phyloP scores from a whole-genome alignment of 2,888 invertebrate species.

The Clusia tigrina region DNA sequence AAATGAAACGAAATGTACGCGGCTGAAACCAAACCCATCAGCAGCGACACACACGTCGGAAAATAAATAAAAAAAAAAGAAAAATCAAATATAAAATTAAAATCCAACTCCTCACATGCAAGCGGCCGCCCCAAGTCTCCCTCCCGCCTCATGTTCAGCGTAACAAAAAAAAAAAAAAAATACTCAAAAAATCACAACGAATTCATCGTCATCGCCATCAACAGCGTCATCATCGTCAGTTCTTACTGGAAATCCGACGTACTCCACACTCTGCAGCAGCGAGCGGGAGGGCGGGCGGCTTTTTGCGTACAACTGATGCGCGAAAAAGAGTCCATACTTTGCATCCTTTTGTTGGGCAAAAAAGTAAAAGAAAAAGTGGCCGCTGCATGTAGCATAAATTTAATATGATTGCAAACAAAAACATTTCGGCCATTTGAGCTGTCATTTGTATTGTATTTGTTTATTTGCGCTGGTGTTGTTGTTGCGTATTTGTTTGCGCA shows the following conservation, averaged over 20 bases:
- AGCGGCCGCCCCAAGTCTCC: neutral
- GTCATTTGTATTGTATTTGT: slow-evolving; percentile 48
- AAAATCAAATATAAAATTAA: slow-evolving; percentile 42
- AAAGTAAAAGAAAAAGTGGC: neutral
- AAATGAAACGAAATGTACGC: slow-evolving; percentile 18
- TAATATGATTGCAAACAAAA: slow-evolving; percentile 56
- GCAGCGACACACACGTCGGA: slow-evolving; percentile 5
- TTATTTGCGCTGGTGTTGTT: slow-evolving; percentile 14
- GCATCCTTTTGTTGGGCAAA: neutral
- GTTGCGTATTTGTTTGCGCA: no score
- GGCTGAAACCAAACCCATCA: slow-evolving; percentile 15
- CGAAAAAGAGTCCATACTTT: neutral
- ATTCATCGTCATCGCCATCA: slow-evolving; percentile 6
- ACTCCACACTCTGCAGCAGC: neutral
- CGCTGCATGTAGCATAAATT: slow-evolving; percentile 48
- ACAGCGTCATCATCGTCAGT: slow-evolving; percentile 16
- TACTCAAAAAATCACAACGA: slow-evolving; percentile 5
- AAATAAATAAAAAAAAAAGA: slow-evolving; percentile 1
- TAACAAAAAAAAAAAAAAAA: neutral
- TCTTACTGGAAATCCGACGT: slow-evolving; percentile 4
- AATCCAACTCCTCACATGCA: slow-evolving; percentile 41
- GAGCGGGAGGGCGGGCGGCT: no score
- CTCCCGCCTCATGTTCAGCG: neutral
- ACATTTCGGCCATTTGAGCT: slow-evolving; percentile 51
- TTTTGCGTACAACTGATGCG: neutral